These are phyloP conservation scores for Arctopsyche grandis DNA, from an alignment of 1,140 invertebrate genomes.

Conservation along the genomic window DNA sequence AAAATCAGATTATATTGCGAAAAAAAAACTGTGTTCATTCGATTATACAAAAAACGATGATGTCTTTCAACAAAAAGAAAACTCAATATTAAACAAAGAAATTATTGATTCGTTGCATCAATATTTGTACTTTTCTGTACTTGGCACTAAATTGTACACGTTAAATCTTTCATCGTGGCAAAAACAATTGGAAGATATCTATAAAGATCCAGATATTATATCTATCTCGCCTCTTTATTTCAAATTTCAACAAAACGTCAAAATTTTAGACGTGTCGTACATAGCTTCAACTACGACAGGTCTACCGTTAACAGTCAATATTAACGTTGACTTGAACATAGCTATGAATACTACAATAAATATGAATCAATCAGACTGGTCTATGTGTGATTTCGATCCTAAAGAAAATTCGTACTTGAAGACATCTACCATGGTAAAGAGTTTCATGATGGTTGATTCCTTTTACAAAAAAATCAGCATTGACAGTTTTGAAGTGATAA, in stretches of 20 bases:
- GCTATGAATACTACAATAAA: slow-evolving; percentile 13
- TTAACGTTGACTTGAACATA: background rate
- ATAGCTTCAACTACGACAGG: background rate
- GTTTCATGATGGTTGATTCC: background rate
- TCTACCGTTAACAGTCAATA: background rate
- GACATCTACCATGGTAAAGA: background rate
- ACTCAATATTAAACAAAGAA: background rate
- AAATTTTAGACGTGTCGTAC: background rate
- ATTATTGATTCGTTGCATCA: background rate
- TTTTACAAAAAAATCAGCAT: background rate
- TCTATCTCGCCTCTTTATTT: background rate
- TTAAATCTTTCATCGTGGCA: slow-evolving; percentile 4
- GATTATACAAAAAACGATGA: background rate
- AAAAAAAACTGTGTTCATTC: background rate
- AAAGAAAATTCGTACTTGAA: background rate
- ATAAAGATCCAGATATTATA: background rate
- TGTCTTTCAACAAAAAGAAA: background rate
- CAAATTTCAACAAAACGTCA: background rate
- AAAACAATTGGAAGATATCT: background rate
- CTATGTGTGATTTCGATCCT: slow-evolving; percentile 5
- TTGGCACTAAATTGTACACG: background rate
- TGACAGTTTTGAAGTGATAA: background rate
- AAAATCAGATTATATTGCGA: background rate
- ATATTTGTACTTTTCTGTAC: background rate
- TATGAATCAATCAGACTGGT: background rate